A percentile compares a stretch with the other conserved stretches of the same genome.
Conservation (phyloP, 2,888 invertebrate species). For the Smittia aterrima region DNA sequence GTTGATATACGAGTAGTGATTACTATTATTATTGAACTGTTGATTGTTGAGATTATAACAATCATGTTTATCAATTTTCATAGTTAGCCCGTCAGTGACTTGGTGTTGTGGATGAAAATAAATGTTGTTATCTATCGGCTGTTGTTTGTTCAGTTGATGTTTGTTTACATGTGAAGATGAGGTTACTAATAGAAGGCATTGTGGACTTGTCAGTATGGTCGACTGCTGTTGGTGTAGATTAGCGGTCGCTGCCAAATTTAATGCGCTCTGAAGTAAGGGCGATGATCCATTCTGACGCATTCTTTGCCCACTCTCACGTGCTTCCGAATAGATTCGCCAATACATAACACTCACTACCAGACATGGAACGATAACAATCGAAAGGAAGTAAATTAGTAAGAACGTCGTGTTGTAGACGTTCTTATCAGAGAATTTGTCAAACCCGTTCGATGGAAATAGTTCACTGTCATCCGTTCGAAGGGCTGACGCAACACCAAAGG, state of each 20-base stretch:
- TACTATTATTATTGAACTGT: constrained; percentile 41
- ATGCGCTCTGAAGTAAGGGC: constrained; percentile 53
- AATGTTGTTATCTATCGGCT: constrained; percentile 13
- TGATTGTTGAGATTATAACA: constrained; percentile 44
- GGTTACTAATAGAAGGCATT: not conserved
- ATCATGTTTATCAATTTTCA: constrained; percentile 50
- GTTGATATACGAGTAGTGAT: constrained; percentile 40
- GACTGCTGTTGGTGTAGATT: constrained; percentile 37
- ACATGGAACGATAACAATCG: constrained; percentile 53
- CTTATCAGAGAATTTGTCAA: not conserved
- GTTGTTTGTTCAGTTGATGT: constrained; percentile 40
- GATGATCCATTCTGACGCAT: constrained; percentile 55
- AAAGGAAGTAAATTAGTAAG: constrained; percentile 51
- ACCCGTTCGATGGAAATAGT: not conserved
- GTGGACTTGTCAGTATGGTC: constrained; percentile 29
- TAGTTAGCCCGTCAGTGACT: constrained; percentile 50
- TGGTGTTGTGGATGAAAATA: constrained; percentile 44
- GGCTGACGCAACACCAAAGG: constrained; percentile 53
- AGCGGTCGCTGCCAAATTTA: constrained; percentile 48
- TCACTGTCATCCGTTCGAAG: constrained; percentile 46
- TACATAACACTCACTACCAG: constrained; percentile 54
- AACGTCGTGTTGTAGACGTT: constrained; percentile 48
- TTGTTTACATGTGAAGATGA: constrained; percentile 27
- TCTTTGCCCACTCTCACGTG: constrained; percentile 53
- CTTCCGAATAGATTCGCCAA: constrained; percentile 54